phyloP scores from a whole-genome alignment of 2,888 invertebrate genomes.

The Ellobium chinense region DNA sequence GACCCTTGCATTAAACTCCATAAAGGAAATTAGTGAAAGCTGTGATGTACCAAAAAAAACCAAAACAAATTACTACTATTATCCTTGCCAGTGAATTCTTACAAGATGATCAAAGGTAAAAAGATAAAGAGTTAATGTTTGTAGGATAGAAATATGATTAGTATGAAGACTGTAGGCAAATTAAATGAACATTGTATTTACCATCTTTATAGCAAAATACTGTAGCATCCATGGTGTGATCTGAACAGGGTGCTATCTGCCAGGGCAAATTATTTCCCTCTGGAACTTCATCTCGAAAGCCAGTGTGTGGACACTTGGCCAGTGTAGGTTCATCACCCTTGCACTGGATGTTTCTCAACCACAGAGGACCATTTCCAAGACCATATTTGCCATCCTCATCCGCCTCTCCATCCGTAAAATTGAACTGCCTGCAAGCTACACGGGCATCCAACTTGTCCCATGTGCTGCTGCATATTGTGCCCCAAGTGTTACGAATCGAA shows the following conservation, averaged over 20 bases:
- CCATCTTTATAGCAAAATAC: conserved; percentile 68
- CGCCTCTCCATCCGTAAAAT: conserved; percentile 56
- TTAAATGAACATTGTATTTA: conserved; percentile 49
- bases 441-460: conserved; percentile 85
- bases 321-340: conserved; percentile 62
- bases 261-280: not conserved
- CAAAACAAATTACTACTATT: too few species aligned
- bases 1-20: too few species aligned
- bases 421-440: conserved; percentile 79
- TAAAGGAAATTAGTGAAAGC: too few species aligned
- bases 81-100: too few species aligned
- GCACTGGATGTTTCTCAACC: conserved; percentile 71
- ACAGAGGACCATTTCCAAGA: conserved; percentile 70
- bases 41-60: too few species aligned
- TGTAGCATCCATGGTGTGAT: conserved; percentile 67
- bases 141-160: too few species aligned
- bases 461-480: conserved; percentile 87
- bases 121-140: too few species aligned
- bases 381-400: conserved; percentile 58
- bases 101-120: too few species aligned
- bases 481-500: conserved; percentile 85
- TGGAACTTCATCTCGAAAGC: conserved; percentile 59
- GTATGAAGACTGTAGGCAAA: not conserved
- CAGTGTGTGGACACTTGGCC: conserved; percentile 67
- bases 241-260: conserved; percentile 50